Conservation (phyloP, 2,888 invertebrate species). For the Eulithis testata region DNA sequence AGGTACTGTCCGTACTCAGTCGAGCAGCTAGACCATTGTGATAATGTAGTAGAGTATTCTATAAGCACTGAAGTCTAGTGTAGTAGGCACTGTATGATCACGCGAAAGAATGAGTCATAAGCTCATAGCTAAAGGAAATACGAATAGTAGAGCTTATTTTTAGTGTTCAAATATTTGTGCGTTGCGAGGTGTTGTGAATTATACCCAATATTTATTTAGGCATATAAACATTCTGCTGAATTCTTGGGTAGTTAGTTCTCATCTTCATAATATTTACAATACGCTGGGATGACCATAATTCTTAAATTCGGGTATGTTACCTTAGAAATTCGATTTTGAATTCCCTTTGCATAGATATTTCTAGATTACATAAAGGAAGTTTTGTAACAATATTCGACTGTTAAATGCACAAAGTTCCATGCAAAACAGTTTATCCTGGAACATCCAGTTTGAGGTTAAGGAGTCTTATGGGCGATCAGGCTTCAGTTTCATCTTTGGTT, state of each 20-base stretch:
- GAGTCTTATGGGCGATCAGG: slow-evolving; percentile 27
- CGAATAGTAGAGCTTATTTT: slow-evolving; percentile 5
- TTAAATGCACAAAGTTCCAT: slow-evolving; percentile 1
- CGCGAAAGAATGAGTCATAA: slow-evolving; percentile 10
- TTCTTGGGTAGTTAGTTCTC: neutral
- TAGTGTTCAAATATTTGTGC: slow-evolving; percentile 25
- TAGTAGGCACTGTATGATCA: slow-evolving; percentile 1
- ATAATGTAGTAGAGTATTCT: slow-evolving; percentile 6
- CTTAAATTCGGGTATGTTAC: no score
- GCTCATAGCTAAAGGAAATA: slow-evolving; percentile 5
- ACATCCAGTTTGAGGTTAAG: neutral
- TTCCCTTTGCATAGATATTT: no score
- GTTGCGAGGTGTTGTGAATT: slow-evolving; percentile 24
- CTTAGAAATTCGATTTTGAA: no score
- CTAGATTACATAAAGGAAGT: no score
- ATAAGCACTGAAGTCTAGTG: neutral
- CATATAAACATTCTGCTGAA: slow-evolving; percentile 13
- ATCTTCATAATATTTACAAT: slow-evolving; percentile 18
- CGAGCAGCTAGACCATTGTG: slow-evolving; percentile 4
- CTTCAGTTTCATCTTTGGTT: slow-evolving; percentile 30
- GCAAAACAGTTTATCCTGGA: neutral
- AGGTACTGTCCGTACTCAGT: neutral
- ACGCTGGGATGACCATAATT: neutral
- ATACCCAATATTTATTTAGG: slow-evolving; percentile 11
- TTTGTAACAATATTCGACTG: no score